phyloP scores from a whole-genome alignment of 2,888 invertebrate genomes.

The Mactromeris polynyma region DNA sequence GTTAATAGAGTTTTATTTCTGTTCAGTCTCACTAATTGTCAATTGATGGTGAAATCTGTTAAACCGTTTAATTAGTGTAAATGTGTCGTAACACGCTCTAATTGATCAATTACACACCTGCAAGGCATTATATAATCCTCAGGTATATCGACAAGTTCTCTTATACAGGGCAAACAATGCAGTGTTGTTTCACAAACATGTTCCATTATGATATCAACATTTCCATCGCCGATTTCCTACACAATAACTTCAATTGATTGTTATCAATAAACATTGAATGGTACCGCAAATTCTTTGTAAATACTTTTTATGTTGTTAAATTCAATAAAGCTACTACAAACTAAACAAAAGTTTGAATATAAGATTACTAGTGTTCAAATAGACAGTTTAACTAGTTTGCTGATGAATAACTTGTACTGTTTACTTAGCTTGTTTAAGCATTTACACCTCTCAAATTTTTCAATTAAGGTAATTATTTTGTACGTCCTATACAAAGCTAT shows the following conservation, averaged over 20 bases:
- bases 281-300: constrained; percentile 5
- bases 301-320: not conserved
- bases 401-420: not conserved
- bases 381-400: not conserved
- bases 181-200: not conserved
- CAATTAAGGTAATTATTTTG: not conserved
- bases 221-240: not conserved
- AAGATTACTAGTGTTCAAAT: not conserved
- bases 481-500: not conserved
- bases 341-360: constrained; percentile 11
- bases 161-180: not conserved
- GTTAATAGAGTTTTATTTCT: not conserved
- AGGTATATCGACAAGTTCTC: not conserved
- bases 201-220: not conserved
- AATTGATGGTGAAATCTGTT: not conserved
- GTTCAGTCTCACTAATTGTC: not conserved
- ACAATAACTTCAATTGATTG: not conserved
- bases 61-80: constrained; percentile 8
- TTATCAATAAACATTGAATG: not conserved
- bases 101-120: constrained; percentile 14
- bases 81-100: not conserved
- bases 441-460: not conserved
- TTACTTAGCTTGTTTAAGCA: not conserved
- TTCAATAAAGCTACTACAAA: not conserved
- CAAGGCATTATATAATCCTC: not conserved